Evolutionary conservation across 2,797 vertebrate species (phyloP).

Genomic region (Spinibarbus caldwelli): DNA sequence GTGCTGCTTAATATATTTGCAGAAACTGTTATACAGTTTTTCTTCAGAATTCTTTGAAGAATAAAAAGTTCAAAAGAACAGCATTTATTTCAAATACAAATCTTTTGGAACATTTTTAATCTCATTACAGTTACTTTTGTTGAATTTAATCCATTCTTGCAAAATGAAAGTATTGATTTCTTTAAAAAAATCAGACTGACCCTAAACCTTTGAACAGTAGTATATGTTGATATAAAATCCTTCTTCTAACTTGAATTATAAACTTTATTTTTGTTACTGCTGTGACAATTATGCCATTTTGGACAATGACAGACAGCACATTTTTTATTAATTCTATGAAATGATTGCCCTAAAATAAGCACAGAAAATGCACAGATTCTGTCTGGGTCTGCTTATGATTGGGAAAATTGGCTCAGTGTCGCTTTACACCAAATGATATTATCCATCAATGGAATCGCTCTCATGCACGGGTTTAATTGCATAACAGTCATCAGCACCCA

Average conservation of each 20-base stretch:
- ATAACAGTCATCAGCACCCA: constrained; percentile 20
- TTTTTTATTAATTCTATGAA: too few relatives aligned
- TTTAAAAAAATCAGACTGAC: neutral
- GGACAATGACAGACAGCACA: too few relatives aligned
- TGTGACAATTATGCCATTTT: neutral
- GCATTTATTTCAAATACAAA: neutral
- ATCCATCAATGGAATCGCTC: neutral
- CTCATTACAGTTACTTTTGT: neutral
- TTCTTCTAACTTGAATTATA: neutral
- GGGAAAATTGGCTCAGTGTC: neutral
- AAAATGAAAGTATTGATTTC: neutral
- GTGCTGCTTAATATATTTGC: too few relatives aligned
- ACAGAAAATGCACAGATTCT: neutral
- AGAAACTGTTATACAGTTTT: too few relatives aligned
- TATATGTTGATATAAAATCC: neutral
- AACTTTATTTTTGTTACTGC: neutral
- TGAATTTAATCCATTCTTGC: too few relatives aligned
- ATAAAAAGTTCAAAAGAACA: neutral
- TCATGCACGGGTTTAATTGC: neutral
- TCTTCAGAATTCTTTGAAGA: neutral
- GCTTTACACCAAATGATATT: neutral
- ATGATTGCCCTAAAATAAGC: too few relatives aligned
- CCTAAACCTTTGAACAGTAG: neutral
- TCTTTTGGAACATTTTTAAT: neutral
- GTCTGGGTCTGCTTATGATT: neutral